Evolutionary conservation across 2,888 invertebrate genomes (phyloP).

Genomic region (Lepas anatifera): DNA sequence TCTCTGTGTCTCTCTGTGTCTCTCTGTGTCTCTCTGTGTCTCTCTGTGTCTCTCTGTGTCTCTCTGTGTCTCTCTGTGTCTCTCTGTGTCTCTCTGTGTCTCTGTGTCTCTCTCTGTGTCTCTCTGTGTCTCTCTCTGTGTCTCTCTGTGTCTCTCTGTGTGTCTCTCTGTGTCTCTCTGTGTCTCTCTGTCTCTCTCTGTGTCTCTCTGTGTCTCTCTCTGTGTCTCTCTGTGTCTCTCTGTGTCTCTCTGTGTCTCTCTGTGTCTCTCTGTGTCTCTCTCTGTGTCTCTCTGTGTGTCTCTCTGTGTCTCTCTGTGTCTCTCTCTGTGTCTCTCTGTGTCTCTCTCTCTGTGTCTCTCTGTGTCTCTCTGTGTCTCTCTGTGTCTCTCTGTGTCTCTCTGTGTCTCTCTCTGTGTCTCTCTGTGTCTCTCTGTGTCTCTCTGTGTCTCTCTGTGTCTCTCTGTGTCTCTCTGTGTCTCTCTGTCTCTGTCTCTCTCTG

Average conservation of each 20-base stretch:
- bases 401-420: too few species aligned
- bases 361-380: not conserved
- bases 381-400: not conserved
- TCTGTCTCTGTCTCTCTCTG: too few species aligned
- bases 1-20: not conserved
- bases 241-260: not conserved
- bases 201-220: too few species aligned
- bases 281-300: slow-evolving; percentile 1
- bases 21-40: too few species aligned
- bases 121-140: slow-evolving; percentile 1
- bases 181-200: too few species aligned
- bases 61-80: slow-evolving; percentile 10
- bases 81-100: slow-evolving; percentile 5
- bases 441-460: too few species aligned
- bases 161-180: too few species aligned
- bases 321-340: slow-evolving; percentile 8
- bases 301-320: not conserved
- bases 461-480: too few species aligned
- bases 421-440: too few species aligned
- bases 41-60: slow-evolving; percentile 9
- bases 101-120: not conserved
- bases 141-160: not conserved
- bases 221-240: too few species aligned
- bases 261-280: slow-evolving; percentile 7
- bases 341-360: slow-evolving; percentile 8